Conservation (phyloP, 2,888 invertebrate species). For the Leucania comma region DNA sequence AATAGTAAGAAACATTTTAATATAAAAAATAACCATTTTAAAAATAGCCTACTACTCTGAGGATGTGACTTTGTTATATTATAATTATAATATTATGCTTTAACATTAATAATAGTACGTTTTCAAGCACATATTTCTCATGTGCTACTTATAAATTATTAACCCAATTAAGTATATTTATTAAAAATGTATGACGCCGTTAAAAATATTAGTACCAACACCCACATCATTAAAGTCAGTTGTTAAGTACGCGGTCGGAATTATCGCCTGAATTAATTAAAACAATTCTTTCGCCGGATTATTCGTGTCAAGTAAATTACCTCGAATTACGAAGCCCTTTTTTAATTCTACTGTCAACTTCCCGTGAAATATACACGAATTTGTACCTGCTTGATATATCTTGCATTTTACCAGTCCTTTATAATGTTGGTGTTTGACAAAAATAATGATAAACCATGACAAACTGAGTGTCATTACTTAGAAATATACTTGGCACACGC, state of each 20-base stretch:
- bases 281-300: constrained; percentile 44
- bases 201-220: constrained; percentile 22
- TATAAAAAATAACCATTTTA: too few relatives aligned
- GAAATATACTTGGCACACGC: too few relatives aligned
- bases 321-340: constrained; percentile 23
- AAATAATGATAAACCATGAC: background rate
- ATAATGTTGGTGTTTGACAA: background rate
- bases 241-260: constrained; percentile 25
- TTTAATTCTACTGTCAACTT: constrained; percentile 29
- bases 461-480: too few relatives aligned
- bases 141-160: constrained; percentile 28
- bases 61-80: background rate
- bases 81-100: background rate
- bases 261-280: constrained; percentile 52
- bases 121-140: constrained; percentile 5
- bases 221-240: constrained; percentile 24
- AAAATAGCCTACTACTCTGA: too few relatives aligned
- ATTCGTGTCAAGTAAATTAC: constrained; percentile 41
- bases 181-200: constrained; percentile 9
- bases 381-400: background rate
- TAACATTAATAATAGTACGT: background rate
- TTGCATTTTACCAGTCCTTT: background rate
- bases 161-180: constrained; percentile 11
- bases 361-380: constrained; percentile 35
- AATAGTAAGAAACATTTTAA: too few relatives aligned